Conservation (phyloP, 2,113 vertebrate genomes). For the Planiliza haematocheilus region DNA sequence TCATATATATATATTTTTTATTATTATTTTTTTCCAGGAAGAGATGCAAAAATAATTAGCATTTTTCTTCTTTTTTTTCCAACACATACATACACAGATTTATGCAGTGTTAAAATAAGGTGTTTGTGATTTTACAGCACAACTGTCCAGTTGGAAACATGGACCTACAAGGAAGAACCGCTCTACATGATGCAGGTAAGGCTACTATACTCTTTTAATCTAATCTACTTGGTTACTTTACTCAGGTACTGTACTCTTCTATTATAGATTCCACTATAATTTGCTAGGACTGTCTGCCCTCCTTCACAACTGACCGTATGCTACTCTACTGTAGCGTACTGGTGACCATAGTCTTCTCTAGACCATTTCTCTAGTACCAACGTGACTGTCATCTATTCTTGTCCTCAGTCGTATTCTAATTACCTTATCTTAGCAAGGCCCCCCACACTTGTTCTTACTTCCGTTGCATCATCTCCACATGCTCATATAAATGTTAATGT, state of each 20-base stretch:
- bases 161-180: slow-evolving; percentile 94
- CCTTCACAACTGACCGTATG: no score
- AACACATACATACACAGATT: no score
- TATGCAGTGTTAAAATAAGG: no score
- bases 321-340: no score
- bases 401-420: neutral
- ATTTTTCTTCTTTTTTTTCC: no score
- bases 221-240: no score
- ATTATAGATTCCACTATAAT: slow-evolving; percentile 4
- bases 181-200: slow-evolving; percentile 96
- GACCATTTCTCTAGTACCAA: neutral
- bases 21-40: no score
- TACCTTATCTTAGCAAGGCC: no score
- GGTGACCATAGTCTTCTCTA: neutral
- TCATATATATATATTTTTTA: no score
- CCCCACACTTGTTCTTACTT: neutral
- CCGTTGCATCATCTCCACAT: neutral
- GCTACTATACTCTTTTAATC: neutral
- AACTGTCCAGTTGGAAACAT: slow-evolving; percentile 94
- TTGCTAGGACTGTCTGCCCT: neutral
- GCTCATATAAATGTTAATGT: neutral
- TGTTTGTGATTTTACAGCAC: slow-evolving; percentile 83
- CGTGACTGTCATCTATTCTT: no score
- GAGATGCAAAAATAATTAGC: no score
- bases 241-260: neutral